These are phyloP conservation scores for Electrona antarctica DNA, from an alignment of 2,113 vertebrate species.

Conservation along the genomic window DNA sequence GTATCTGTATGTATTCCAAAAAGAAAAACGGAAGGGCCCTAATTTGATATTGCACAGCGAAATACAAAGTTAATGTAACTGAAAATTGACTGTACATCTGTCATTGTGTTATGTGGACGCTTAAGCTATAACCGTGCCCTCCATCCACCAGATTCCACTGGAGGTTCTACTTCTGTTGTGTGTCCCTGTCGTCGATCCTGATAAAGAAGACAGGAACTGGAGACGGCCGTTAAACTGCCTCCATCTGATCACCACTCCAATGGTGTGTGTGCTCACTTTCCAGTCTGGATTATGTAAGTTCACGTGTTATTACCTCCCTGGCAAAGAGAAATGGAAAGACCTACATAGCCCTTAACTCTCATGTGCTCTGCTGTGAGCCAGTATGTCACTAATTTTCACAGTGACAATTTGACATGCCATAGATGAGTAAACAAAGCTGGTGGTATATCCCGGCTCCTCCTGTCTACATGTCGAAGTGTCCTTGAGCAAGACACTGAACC, in stretches of 20 bases:
- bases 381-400: too few relatives aligned
- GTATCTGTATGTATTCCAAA: too few relatives aligned
- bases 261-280: conserved; percentile 85
- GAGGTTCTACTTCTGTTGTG: conserved; percentile 90
- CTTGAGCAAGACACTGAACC: too few relatives aligned
- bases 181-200: conserved; percentile 88
- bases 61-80: not conserved
- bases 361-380: too few relatives aligned
- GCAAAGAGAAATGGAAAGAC: not conserved
- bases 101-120: not conserved
- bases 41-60: too few relatives aligned
- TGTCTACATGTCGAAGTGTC: too few relatives aligned
- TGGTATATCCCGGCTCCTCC: too few relatives aligned
- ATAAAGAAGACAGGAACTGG: conserved; percentile 93
- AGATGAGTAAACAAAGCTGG: too few relatives aligned
- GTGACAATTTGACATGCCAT: too few relatives aligned
- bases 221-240: conserved; percentile 94
- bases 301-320: not conserved
- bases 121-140: conserved; percentile 15
- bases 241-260: conserved; percentile 85
- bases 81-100: not conserved
- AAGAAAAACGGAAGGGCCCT: too few relatives aligned
- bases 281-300: conserved; percentile 90
- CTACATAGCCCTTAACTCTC: too few relatives aligned
- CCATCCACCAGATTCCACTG: conserved; percentile 79